Percentiles rank a stretch among this genome's conserved stretches.
phyloP scores from a whole-genome alignment of 2,888 invertebrate species.

The Dusona sp. region DNA sequence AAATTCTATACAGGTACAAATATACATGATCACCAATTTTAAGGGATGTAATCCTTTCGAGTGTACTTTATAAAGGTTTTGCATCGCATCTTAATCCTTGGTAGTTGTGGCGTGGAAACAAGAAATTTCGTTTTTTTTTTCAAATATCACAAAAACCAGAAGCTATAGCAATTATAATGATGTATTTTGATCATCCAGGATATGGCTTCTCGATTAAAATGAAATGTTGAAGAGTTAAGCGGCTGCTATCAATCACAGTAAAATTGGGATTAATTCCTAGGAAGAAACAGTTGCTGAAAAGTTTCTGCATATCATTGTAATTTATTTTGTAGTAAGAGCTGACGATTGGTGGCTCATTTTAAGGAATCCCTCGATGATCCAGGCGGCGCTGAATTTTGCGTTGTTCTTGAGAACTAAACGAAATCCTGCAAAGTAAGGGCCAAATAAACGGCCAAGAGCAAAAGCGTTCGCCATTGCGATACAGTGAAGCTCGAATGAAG shows the following conservation, averaged over 20 bases:
- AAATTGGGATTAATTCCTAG: no score
- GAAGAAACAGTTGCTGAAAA: no score
- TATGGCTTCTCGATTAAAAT: not conserved
- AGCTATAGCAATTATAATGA: not conserved
- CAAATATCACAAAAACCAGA: not conserved
- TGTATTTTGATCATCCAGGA: not conserved
- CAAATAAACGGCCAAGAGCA: conserved; percentile 55
- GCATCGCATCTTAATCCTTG: not conserved
- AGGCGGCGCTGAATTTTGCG: no score
- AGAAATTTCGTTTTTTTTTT: not conserved
- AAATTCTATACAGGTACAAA: not conserved
- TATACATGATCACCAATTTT: not conserved
- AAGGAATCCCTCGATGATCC: no score
- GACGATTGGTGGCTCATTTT: no score
- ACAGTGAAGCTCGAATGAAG: not conserved
- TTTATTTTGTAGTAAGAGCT: no score
- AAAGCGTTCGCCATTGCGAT: conserved; percentile 3
- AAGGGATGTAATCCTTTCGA: not conserved
- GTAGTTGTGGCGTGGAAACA: not conserved
- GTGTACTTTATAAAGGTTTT: not conserved
- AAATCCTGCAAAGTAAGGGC: conserved; percentile 24
- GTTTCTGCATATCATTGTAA: no score
- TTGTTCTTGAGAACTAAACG: not conserved
- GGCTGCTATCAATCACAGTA: no score
- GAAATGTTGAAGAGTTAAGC: not conserved